Conservation (phyloP, 2,888 invertebrate genomes). For the Troilus luridus region DNA sequence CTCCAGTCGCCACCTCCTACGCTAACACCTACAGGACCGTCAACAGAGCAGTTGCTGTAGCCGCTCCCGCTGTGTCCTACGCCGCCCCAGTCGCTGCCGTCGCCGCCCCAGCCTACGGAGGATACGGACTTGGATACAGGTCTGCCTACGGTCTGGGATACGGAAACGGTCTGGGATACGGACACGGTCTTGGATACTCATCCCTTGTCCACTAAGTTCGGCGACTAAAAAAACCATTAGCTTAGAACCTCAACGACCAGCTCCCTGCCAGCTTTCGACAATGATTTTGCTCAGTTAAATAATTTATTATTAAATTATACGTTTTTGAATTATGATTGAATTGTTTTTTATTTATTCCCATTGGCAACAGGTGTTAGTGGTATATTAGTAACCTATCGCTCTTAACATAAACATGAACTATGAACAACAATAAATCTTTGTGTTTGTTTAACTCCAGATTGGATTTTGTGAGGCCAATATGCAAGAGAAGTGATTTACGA, state of each 20-base stretch:
- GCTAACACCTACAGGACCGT: constrained; percentile 58
- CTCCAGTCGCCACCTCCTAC: constrained; percentile 67
- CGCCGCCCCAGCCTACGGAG: constrained; percentile 55
- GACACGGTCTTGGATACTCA: constrained; percentile 38
- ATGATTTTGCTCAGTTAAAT: not conserved
- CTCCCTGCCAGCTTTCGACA: not conserved
- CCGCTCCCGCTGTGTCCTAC: constrained; percentile 73
- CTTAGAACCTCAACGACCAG: not conserved
- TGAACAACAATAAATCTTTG: too few relatives aligned
- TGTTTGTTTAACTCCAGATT: too few relatives aligned
- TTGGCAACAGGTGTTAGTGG: constrained; percentile 65
- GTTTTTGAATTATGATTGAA: not conserved
- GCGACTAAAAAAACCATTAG: not conserved
- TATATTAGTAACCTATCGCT: too few relatives aligned
- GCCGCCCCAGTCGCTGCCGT: constrained; percentile 72
- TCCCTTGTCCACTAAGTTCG: not conserved
- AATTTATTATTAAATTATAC: constrained; percentile 57
- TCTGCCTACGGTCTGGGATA: constrained; percentile 42
- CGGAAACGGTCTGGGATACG: constrained; percentile 38
- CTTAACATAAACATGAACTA: too few relatives aligned
- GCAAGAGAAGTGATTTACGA: too few relatives aligned
- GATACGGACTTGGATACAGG: constrained; percentile 51
- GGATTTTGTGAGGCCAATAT: too few relatives aligned
- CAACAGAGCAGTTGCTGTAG: constrained; percentile 57
- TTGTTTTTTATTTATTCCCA: not conserved